A percentile compares a stretch with the other conserved stretches of the same genome.
Evolutionary conservation across 2,113 vertebrate species (phyloP).

Genomic region (Xenotilapia flavipinnis): DNA sequence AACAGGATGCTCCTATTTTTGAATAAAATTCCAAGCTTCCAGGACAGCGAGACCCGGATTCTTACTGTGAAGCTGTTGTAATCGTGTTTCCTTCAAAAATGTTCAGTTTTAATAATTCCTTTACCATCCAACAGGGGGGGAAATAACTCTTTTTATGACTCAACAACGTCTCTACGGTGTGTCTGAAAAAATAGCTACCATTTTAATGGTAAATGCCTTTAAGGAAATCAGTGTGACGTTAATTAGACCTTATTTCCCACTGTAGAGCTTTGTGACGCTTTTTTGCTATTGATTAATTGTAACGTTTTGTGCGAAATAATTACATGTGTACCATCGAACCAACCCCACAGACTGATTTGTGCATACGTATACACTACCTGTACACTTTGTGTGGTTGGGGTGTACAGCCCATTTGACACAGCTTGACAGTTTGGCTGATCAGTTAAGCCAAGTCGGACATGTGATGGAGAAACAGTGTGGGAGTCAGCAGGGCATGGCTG

Average conservation of each 20-base stretch:
- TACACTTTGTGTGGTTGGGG: slow-evolving; percentile 41
- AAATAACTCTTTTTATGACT: slow-evolving; percentile 9
- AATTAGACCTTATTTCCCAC: neutral
- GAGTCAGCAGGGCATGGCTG: slow-evolving; percentile 56
- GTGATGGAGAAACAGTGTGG: slow-evolving; percentile 63
- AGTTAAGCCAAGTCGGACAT: slow-evolving; percentile 68
- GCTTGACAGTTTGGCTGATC: slow-evolving; percentile 62
- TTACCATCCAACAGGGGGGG: slow-evolving; percentile 56
- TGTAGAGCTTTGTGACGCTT: neutral
- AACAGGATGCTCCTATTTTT: slow-evolving; percentile 2
- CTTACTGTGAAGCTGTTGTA: neutral
- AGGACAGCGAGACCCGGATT: neutral
- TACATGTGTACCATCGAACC: neutral
- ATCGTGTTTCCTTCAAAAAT: neutral
- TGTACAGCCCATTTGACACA: slow-evolving; percentile 71
- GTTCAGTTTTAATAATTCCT: neutral
- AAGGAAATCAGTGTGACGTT: neutral
- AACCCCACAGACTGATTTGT: neutral
- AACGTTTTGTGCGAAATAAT: neutral
- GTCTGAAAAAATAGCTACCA: neutral
- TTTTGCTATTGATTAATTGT: neutral
- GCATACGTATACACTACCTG: slow-evolving; percentile 57
- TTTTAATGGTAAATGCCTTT: neutral
- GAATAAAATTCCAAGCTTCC: neutral
- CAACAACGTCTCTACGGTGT: neutral